These are phyloP conservation scores for Micrasema minimum DNA, from an alignment of 1,140 invertebrate genomes.

Conservation along the genomic window DNA sequence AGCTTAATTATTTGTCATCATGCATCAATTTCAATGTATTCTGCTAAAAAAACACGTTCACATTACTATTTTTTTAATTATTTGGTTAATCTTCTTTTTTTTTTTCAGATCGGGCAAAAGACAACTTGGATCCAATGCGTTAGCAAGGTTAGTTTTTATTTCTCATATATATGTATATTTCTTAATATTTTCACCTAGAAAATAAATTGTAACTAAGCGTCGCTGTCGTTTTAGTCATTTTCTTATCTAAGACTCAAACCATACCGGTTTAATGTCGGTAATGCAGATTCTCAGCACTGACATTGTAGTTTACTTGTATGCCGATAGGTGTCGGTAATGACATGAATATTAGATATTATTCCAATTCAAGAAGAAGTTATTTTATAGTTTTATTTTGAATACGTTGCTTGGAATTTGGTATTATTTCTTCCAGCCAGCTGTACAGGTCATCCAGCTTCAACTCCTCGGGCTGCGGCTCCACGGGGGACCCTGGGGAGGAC, in stretches of 20 bases:
- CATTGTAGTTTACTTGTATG: neutral
- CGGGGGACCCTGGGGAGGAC: slow-evolving; percentile 89
- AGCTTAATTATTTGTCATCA: too few species aligned
- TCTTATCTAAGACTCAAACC: neutral
- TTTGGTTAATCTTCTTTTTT: slow-evolving; percentile 60
- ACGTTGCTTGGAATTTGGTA: too few species aligned
- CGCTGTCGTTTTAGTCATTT: too few species aligned
- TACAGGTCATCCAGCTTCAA: slow-evolving; percentile 91
- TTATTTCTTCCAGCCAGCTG: slow-evolving; percentile 77
- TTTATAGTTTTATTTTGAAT: too few species aligned
- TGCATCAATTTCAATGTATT: too few species aligned
- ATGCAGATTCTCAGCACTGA: slow-evolving; percentile 29
- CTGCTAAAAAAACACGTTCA: too few species aligned
- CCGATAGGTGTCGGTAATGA: slow-evolving; percentile 41
- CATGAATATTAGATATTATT: too few species aligned
- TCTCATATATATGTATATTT: neutral
- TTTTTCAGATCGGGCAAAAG: slow-evolving; percentile 78
- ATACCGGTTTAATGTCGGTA: slow-evolving; percentile 39
- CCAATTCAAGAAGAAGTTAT: too few species aligned
- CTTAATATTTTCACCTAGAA: too few species aligned
- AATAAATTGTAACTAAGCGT: too few species aligned
- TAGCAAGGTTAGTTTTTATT: slow-evolving; percentile 78
- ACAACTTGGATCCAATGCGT: slow-evolving; percentile 82
- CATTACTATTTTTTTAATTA: too few species aligned
- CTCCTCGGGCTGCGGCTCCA: slow-evolving; percentile 88